phyloP scores from a whole-genome alignment of 2,888 invertebrate species.

The Pachliopta kotzebuea region DNA sequence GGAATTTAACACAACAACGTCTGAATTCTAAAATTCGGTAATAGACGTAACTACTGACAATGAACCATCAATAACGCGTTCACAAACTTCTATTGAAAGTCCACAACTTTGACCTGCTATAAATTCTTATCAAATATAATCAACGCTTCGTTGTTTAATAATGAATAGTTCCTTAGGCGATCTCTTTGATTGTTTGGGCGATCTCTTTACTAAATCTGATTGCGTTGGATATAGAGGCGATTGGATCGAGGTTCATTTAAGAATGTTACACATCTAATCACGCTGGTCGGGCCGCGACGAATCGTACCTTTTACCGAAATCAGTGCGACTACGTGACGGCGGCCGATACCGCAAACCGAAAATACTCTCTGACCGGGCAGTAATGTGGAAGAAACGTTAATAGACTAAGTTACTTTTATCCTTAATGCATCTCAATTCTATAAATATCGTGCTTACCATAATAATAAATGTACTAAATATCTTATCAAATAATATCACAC shows the following conservation, averaged over 20 bases:
- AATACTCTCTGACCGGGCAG: conserved; percentile 31
- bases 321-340: conserved; percentile 43
- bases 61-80: neutral
- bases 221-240: conserved; percentile 35
- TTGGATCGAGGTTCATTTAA: conserved; percentile 59
- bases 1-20: no score
- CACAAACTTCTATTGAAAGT: neutral
- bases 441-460: conserved; percentile 15
- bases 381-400: conserved; percentile 28
- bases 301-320: conserved; percentile 53
- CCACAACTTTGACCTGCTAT: conserved; percentile 48
- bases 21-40: neutral
- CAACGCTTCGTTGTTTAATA: conserved; percentile 56
- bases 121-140: conserved; percentile 59
- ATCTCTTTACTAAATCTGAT: conserved; percentile 33
- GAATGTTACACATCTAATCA: conserved; percentile 45
- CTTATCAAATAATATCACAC: conserved; percentile 43
- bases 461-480: conserved; percentile 35
- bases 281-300: conserved; percentile 47
- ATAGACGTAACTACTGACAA: neutral
- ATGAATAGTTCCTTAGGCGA: conserved; percentile 51
- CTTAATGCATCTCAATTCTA: conserved; percentile 13
- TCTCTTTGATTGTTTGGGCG: conserved; percentile 41
- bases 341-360: conserved; percentile 39
- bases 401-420: conserved; percentile 22